A percentile compares a stretch with the other conserved stretches of the same genome.
phyloP scores from a whole-genome alignment of 2,797 vertebrate genomes.

The Eulemur albifrons region DNA sequence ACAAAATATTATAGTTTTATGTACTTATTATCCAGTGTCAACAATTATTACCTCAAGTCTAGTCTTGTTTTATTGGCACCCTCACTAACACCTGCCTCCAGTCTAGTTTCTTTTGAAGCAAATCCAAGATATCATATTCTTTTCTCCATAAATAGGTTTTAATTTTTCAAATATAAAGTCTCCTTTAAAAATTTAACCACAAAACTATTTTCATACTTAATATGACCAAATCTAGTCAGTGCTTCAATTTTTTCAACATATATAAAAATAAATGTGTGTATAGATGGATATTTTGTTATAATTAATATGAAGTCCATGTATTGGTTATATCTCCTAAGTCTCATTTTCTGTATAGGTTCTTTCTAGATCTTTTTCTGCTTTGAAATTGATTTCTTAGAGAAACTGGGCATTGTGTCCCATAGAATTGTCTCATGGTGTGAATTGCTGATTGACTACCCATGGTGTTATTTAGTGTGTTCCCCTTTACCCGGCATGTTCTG shows the following conservation, averaged over 20 bases:
- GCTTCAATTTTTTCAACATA: neutral
- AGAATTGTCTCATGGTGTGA: neutral
- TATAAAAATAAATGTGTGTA: neutral
- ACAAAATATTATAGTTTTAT: neutral
- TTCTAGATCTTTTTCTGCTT: neutral
- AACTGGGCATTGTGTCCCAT: neutral
- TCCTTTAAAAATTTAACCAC: neutral
- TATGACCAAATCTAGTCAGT: neutral
- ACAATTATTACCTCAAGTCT: neutral
- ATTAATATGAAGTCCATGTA: neutral
- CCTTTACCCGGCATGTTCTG: neutral
- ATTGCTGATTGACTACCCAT: neutral
- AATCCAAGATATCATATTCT: neutral
- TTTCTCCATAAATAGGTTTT: neutral
- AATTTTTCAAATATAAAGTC: neutral
- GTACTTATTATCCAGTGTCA: neutral
- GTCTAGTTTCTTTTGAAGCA: neutral
- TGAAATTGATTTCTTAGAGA: neutral
- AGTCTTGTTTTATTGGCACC: neutral
- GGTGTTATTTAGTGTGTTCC: neutral
- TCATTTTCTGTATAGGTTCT: neutral
- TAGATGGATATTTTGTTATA: neutral
- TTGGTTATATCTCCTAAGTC: neutral
- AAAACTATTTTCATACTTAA: neutral
- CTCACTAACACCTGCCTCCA: neutral